A percentile compares a stretch with the other conserved stretches of the same genome.
Evolutionary conservation across 1,140 invertebrate species (phyloP).

Genomic region (Atta cephalotes): DNA sequence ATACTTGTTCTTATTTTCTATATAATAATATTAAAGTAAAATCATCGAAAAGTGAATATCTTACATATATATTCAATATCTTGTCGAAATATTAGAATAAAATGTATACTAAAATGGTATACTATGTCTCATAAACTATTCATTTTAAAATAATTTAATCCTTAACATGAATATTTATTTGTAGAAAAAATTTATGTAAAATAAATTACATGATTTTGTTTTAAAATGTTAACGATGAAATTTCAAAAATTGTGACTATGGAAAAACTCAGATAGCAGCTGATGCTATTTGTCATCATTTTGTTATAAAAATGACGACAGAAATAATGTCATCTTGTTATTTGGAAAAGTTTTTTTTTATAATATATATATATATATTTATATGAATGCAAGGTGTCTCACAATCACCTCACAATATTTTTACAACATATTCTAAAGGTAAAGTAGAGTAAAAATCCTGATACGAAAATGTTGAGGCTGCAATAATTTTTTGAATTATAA

Average conservation of each 20-base stretch:
- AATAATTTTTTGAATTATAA: too few species aligned
- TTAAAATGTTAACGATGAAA: background rate
- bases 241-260: background rate
- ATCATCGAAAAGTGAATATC: background rate
- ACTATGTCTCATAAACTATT: background rate
- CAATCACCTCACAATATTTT: too few species aligned
- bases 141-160: conserved; percentile 8
- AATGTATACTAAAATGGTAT: background rate
- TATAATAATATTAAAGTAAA: background rate
- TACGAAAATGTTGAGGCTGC: too few species aligned
- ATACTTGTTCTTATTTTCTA: conserved; percentile 23
- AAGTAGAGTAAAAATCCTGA: too few species aligned
- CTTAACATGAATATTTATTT: conserved; percentile 14
- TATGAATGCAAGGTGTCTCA: too few species aligned
- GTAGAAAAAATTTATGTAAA: conserved; percentile 26
- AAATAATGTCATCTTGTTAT: too few species aligned
- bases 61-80: background rate
- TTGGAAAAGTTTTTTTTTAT: too few species aligned
- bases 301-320: too few species aligned
- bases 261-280: background rate
- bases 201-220: conserved; percentile 1
- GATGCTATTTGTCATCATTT: too few species aligned
- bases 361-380: background rate
- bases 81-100: background rate
- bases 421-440: too few species aligned